Evolutionary conservation across 2,888 invertebrate genomes (phyloP), one percentile per base, ranked within the genome.

Genomic region (Dorcus hopei): DNA sequence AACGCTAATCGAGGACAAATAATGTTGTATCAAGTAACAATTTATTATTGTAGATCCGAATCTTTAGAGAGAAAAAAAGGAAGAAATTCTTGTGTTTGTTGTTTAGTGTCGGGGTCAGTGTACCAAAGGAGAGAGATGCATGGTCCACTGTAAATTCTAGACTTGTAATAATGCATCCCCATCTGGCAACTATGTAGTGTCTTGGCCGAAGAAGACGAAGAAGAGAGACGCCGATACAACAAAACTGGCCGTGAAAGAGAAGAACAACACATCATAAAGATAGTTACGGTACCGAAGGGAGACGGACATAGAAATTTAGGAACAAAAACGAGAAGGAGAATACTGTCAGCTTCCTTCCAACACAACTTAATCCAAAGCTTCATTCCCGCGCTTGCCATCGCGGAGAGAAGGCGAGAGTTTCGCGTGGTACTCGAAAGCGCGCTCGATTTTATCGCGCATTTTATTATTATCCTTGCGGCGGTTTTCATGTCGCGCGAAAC

Each of bases 311-410:
- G 16, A 45, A 45, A 19, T 45, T 45, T 23, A 55, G 56, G 54
- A 54, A 58, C 52, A 53, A 49, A 54, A 52, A 54, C 52, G 41
- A 61, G 56, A 58, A 61, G 52, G 58, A 61, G 54, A 58, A 59
- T 67, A 63, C 74, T 74, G 74, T 73, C 75, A 75, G 72, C 71
- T 71, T 71, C 72, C 67, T 68, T 70, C 70, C 69, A 70, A 73
- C 77, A 77, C 77, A 77, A 77, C 77, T 77, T 76, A 77, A 77
- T 77, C 73, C 68, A 69, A 66, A 58, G 61, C 60, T 68, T 70
- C 73, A 74, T 71, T 70, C 66, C 66, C 70, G 72, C 68, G 72
- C 67, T 64, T 65, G 65, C 63, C 61, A 58, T 58, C 65, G 69
- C 60, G 42, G 61, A 61, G 70, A 61, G 54, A 62, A 63, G 70